Percentiles rank a stretch among this genome's conserved stretches.
phyloP scores from a whole-genome alignment of 2,797 vertebrate species.

The Dendrocincla tyrannina region DNA sequence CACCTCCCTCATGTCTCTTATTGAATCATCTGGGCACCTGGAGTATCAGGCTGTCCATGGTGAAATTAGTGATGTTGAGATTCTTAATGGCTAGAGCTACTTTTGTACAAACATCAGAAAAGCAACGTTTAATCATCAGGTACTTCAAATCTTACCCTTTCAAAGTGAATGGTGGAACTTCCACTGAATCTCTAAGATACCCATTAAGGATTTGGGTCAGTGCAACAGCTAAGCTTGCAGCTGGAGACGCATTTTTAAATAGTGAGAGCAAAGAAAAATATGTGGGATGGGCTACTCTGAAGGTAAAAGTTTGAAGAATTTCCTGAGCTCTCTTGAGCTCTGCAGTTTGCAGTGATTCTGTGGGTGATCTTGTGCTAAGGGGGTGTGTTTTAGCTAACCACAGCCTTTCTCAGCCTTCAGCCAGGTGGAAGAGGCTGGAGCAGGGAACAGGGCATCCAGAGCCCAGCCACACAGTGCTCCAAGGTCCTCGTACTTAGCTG shows the following conservation, averaged over 20 bases:
- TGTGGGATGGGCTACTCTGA: background rate
- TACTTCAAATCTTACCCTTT: background rate
- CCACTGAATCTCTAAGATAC: background rate
- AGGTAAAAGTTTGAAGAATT: background rate
- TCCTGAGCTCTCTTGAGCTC: background rate
- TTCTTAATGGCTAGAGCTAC: background rate
- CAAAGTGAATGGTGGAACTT: background rate
- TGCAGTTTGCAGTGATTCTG: background rate
- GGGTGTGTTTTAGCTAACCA: background rate
- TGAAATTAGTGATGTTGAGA: background rate
- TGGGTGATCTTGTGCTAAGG: background rate
- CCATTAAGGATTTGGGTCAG: background rate
- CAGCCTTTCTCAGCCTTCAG: background rate
- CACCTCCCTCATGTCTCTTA: background rate
- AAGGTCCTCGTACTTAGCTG: background rate
- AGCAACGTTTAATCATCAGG: background rate
- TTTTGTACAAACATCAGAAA: background rate
- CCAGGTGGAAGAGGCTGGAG: background rate
- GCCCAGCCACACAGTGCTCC: rapidly evolving
- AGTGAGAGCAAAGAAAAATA: background rate
- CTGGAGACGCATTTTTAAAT: background rate
- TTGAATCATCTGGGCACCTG: background rate
- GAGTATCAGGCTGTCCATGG: background rate
- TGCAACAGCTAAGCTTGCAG: background rate
- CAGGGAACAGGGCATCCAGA: background rate